A percentile compares a stretch with the other conserved stretches of the same genome.
Conservation (phyloP, 2,888 invertebrate species). For the Scaptomyza caliginosa region DNA sequence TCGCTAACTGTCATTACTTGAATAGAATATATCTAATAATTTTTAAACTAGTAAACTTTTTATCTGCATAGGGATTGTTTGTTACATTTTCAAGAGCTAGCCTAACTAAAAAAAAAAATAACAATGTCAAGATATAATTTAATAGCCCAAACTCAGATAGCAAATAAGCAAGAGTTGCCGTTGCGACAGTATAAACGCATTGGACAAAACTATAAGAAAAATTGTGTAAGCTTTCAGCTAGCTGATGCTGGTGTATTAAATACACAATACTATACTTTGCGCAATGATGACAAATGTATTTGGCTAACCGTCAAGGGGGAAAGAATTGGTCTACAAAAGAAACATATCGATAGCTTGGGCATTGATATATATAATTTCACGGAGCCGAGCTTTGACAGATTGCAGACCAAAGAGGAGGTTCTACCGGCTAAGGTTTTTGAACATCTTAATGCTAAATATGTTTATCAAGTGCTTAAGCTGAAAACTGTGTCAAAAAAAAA, state of each 20-base stretch:
- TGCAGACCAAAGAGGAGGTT: background rate
- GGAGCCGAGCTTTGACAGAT: background rate
- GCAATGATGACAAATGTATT: background rate
- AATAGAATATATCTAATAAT: background rate
- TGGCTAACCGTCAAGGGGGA: background rate
- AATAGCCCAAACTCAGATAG: background rate
- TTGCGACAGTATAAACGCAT: background rate
- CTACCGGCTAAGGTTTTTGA: background rate
- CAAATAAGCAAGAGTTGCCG: background rate
- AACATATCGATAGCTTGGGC: constrained; percentile 5
- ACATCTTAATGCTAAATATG: background rate
- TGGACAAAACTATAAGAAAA: background rate
- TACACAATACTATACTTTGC: background rate
- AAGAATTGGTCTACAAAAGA: constrained; percentile 15
- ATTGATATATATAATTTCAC: constrained; percentile 7
- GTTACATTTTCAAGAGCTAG: background rate
- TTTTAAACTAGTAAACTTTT: background rate
- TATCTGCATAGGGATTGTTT: background rate
- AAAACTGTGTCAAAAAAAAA: too few species aligned
- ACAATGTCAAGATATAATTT: background rate
- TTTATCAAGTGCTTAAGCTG: constrained; percentile 2
- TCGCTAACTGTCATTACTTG: background rate
- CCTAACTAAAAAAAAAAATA: background rate
- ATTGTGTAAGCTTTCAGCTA: background rate
- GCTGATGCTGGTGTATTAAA: background rate